phyloP scores from a whole-genome alignment of 2,113 vertebrate genomes.

The Macquaria australasica region DNA sequence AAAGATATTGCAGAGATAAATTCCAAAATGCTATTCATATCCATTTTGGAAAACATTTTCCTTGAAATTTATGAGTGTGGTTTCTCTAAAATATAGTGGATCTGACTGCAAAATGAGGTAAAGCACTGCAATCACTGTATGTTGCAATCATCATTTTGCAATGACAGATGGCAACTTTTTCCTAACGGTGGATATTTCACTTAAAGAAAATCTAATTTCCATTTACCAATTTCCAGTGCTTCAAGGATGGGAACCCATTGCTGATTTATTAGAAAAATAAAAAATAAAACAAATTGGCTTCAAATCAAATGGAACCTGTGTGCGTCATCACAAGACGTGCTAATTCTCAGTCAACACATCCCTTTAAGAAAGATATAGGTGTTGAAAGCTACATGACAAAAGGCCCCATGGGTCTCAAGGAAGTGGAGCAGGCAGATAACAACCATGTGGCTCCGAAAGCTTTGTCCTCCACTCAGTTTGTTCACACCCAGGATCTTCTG shows the following conservation, averaged over 20 bases:
- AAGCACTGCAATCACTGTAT: constrained; percentile 18
- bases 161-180: constrained; percentile 10
- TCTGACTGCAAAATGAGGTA: constrained; percentile 27
- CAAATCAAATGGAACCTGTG: constrained; percentile 16
- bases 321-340: constrained; percentile 26
- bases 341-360: constrained; percentile 13
- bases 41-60: constrained; percentile 25
- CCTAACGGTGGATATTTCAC: background rate
- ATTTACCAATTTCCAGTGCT: background rate
- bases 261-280: background rate
- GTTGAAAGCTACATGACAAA: constrained; percentile 51
- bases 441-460: constrained; percentile 26
- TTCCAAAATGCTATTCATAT: constrained; percentile 17
- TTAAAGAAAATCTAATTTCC: constrained; percentile 19
- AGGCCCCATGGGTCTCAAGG: constrained; percentile 30
- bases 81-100: constrained; percentile 40
- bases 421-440: constrained; percentile 69
- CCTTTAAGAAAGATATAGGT: constrained; percentile 10
- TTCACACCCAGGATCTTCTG: constrained; percentile 50
- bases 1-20: constrained; percentile 17
- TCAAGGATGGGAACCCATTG: background rate
- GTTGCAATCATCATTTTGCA: constrained; percentile 13
- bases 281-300: constrained; percentile 1
- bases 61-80: constrained; percentile 11
- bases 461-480: constrained; percentile 46